Evolutionary conservation across 2,888 invertebrate genomes (phyloP).

Genomic region (Sepioteuthis lessoniana): DNA sequence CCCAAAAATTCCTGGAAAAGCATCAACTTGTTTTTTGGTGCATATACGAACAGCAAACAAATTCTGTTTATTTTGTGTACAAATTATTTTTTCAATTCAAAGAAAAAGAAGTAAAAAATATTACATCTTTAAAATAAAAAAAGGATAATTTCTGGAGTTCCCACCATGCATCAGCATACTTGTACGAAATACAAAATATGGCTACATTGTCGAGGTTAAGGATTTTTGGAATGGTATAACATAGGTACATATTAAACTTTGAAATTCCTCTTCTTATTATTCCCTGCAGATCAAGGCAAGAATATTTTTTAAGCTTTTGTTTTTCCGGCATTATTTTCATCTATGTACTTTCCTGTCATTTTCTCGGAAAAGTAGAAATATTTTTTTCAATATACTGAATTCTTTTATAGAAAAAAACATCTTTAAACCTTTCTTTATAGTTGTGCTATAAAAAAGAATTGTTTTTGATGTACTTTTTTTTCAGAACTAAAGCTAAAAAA

Average conservation of each 20-base stretch:
- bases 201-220: not conserved
- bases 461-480: too few relatives aligned
- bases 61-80: conserved; percentile 21
- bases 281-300: not conserved
- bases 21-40: not conserved
- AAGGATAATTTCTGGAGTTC: not conserved
- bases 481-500: too few relatives aligned
- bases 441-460: too few relatives aligned
- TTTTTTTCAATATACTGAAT: not conserved
- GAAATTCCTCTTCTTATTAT: not conserved
- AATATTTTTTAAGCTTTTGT: not conserved
- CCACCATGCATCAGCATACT: not conserved
- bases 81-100: not conserved
- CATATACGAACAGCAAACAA: not conserved
- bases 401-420: not conserved
- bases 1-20: not conserved
- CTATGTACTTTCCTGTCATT: not conserved
- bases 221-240: not conserved
- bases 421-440: not conserved
- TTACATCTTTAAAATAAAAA: not conserved
- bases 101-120: not conserved
- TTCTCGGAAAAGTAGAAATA: not conserved
- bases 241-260: too few relatives aligned
- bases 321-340: not conserved
- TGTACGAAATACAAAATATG: not conserved